Conservation (phyloP, 37 sponge, comb jelly and placozoan species). For the Ephydatia muelleri region DNA sequence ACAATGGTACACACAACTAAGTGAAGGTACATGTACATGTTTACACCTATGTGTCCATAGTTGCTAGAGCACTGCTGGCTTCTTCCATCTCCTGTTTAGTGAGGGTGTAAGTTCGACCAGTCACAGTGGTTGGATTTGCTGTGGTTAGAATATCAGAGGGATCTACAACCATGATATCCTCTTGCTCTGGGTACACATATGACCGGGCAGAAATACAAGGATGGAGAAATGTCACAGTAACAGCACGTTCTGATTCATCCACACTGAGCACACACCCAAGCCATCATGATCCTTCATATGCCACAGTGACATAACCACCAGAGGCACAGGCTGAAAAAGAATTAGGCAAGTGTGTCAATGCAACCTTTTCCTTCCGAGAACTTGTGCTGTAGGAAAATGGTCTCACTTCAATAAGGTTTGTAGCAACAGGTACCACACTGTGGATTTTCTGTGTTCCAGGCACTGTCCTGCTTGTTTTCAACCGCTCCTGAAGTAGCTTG, state of each 20-base stretch:
- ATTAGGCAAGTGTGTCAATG: background rate
- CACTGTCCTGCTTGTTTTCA: conserved; percentile 37
- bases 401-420: background rate
- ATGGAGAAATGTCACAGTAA: background rate
- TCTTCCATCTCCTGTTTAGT: too few species aligned
- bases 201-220: background rate
- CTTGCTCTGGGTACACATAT: background rate
- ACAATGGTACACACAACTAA: too few species aligned
- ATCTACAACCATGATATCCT: conserved; percentile 1
- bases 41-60: too few species aligned
- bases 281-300: background rate
- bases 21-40: too few species aligned
- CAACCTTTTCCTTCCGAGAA: background rate
- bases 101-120: too few species aligned
- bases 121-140: too few species aligned
- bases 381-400: background rate
- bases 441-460: conserved; percentile 48
- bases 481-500: conserved; percentile 19
- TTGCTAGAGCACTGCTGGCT: too few species aligned
- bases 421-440: conserved; percentile 3
- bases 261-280: background rate
- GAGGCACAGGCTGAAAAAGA: background rate
- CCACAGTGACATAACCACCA: conserved; percentile 1
- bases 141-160: background rate
- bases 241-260: background rate